Evolutionary conservation across 2,797 vertebrate genomes (phyloP), one percentile per base, ranked within the genome.

Genomic region (Rhinichthys osculus): DNA sequence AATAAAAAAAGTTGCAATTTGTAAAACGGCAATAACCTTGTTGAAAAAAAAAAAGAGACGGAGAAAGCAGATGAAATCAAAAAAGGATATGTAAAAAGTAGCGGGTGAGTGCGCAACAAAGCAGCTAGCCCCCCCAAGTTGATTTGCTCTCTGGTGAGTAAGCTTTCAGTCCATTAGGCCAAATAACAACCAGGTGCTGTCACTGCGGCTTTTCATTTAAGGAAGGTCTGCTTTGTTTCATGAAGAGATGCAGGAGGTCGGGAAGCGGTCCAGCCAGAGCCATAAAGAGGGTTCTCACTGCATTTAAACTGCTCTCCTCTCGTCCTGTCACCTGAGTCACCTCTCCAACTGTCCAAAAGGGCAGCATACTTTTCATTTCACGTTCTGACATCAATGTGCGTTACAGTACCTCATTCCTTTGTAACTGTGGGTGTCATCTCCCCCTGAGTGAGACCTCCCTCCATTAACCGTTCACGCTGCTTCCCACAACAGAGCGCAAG

Each of bases 141-240:
- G 94, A 93, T 93, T 91, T 72, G 54, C 67, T 85, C 10, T 91
- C 92, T 93, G 92, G 93, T 93, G 93, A 95, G 93, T 93, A 91
- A 94, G 92, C 92, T 92, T 90, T 71, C 79, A 94, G 93, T 95
- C 93, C 92, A 95, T 95, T 95, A 95, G 92, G 88, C 91, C 89
- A 96, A 96, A 96, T 95, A 95, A 93, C 93, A 95, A 95, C 93
- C 95, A 95, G 95, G 95, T 95, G 95, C 91, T 93, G 93, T 91
- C 90, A 88, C 89, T 91, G 92, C 90, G 90, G 91, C 92, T 92
- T 93, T 93, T 93, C 92, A 93, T 93, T 93, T 94, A 90, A 83
- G 82, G 91, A 93, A 93, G 92, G 94, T 93, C 91, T 93, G 93
- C 90, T 93, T 89, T 93, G 93, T 94, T 94, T 95, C 92, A 95